These are phyloP conservation scores for Aldabrachelys gigantea DNA, from an alignment of 2,113 vertebrate species.

Conservation along the genomic window DNA sequence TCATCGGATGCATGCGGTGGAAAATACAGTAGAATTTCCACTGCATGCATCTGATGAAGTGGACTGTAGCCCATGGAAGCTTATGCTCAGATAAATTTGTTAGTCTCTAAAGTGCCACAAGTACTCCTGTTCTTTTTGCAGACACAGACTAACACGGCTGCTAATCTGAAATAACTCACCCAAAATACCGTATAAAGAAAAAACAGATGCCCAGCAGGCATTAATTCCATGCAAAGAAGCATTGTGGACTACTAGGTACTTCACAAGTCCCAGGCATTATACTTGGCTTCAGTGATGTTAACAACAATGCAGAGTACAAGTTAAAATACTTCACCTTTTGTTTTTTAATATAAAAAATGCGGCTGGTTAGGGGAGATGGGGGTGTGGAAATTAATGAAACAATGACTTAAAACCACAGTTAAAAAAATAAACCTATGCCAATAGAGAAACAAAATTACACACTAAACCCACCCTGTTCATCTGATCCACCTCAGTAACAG, in stretches of 20 bases:
- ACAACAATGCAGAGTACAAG: not conserved
- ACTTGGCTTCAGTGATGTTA: not conserved
- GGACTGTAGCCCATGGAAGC: too few species aligned
- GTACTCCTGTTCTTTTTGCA: too few species aligned
- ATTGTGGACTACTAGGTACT: not conserved
- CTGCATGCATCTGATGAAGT: too few species aligned
- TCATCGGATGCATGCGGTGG: too few species aligned
- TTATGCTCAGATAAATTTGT: too few species aligned
- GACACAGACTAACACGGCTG: too few species aligned
- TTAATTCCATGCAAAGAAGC: constrained; percentile 40
- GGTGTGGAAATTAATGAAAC: not conserved
- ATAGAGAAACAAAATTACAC: not conserved
- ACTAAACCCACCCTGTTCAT: not conserved
- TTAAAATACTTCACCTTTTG: constrained; percentile 12
- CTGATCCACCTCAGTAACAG: not conserved
- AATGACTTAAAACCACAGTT: not conserved
- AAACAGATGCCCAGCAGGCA: not conserved
- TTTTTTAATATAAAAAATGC: constrained; percentile 30
- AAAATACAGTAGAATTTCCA: too few species aligned
- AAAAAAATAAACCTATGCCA: constrained; percentile 30
- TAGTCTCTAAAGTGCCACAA: too few species aligned
- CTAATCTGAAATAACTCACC: fast-evolving
- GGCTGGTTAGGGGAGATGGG: constrained; percentile 37
- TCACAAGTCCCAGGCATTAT: fast-evolving
- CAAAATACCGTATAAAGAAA: constrained; percentile 6